Conservation (phyloP, 2,113 vertebrate species). For the Trogon surrucura region DNA sequence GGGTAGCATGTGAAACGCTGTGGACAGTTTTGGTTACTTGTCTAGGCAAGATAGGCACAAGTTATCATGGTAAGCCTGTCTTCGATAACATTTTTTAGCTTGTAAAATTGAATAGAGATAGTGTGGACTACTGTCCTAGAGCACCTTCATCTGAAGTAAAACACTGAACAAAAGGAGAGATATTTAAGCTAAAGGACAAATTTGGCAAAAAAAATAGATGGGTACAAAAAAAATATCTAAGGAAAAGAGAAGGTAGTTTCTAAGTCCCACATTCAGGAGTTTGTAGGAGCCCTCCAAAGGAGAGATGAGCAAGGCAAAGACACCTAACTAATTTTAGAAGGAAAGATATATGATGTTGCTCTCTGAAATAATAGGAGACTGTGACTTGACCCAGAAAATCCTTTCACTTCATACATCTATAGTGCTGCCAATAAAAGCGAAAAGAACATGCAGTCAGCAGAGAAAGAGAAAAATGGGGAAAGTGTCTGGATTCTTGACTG, state of each 20-base stretch:
- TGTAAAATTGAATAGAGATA: not conserved
- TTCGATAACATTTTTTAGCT: not conserved
- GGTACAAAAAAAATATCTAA: not conserved
- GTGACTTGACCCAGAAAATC: slow-evolving; percentile 47
- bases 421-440: slow-evolving; percentile 14
- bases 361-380: slow-evolving; percentile 37
- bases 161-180: not conserved
- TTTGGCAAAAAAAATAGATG: not conserved
- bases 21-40: not conserved
- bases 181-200: not conserved
- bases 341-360: slow-evolving; percentile 34
- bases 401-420: slow-evolving; percentile 26
- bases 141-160: not conserved
- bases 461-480: not conserved
- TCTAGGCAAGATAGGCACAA: not conserved
- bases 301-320: not conserved
- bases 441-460: not conserved
- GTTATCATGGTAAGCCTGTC: not conserved
- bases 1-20: not conserved
- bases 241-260: not conserved
- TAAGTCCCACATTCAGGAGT: not conserved
- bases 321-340: slow-evolving; percentile 32
- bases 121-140: not conserved
- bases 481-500: not conserved
- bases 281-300: not conserved